phyloP scores from a whole-genome alignment of 2,113 vertebrate genomes.

The Gila orcuttii region DNA sequence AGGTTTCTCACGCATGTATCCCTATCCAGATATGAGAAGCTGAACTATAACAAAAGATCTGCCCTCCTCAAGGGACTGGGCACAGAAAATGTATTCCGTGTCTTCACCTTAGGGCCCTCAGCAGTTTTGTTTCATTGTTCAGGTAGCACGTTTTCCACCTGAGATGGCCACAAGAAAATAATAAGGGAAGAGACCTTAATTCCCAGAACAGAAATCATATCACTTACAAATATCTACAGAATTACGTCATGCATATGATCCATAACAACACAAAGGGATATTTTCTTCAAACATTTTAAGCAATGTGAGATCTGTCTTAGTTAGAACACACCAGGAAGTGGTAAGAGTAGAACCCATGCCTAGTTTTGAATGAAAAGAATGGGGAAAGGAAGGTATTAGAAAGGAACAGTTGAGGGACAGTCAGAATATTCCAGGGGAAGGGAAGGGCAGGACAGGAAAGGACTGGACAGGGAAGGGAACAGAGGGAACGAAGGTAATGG shows the following conservation, averaged over 20 bases:
- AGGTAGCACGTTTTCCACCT: background rate
- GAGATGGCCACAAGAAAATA: slow-evolving; percentile 22
- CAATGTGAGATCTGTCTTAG: background rate
- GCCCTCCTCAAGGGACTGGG: slow-evolving; percentile 11
- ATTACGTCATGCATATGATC: slow-evolving; percentile 7
- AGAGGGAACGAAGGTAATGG: background rate
- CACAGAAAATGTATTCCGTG: slow-evolving; percentile 23
- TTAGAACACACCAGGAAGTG: background rate
- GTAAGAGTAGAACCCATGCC: background rate
- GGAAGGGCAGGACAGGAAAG: too few species aligned
- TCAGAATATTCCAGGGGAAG: background rate
- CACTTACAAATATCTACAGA: slow-evolving; percentile 5
- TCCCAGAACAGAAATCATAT: slow-evolving; percentile 25
- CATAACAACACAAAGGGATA: background rate
- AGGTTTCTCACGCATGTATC: slow-evolving; percentile 41
- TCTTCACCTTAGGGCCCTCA: background rate
- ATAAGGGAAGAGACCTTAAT: background rate
- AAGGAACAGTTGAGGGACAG: background rate
- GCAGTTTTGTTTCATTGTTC: slow-evolving; percentile 28
- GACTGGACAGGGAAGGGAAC: background rate
- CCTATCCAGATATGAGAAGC: slow-evolving; percentile 55
- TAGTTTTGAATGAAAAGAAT: background rate
- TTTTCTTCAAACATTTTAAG: background rate
- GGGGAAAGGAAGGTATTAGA: too few species aligned
- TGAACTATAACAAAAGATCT: slow-evolving; percentile 39